Evolutionary conservation across 1,140 invertebrate species (phyloP).

Genomic region (Zaprionus lachaisei): DNA sequence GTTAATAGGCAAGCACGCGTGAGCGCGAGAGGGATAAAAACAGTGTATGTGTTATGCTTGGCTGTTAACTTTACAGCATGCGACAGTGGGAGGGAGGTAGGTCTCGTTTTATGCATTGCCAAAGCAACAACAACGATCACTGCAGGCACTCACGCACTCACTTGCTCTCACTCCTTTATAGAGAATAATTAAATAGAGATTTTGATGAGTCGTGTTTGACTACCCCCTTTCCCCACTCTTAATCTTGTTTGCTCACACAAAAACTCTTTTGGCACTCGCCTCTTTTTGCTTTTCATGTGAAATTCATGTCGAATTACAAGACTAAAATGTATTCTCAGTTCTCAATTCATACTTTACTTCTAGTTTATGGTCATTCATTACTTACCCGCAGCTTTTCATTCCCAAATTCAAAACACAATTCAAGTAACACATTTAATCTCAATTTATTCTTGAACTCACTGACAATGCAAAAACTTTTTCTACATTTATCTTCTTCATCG

Average conservation of each 20-base stretch:
- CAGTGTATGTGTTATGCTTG: neutral
- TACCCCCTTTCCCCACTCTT: neutral
- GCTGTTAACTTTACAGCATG: neutral
- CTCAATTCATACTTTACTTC: neutral
- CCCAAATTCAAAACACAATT: conserved; percentile 4
- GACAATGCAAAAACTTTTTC: conserved; percentile 61
- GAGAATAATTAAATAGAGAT: neutral
- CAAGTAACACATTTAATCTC: conserved; percentile 42
- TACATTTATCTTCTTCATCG: conserved; percentile 57
- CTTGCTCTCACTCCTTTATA: neutral
- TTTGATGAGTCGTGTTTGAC: neutral
- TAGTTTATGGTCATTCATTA: neutral
- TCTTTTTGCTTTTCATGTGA: neutral
- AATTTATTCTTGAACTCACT: conserved; percentile 54
- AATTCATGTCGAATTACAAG: neutral
- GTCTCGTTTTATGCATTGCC: neutral
- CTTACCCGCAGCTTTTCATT: neutral
- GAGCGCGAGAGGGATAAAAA: neutral
- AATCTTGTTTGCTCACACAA: neutral
- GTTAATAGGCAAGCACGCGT: neutral
- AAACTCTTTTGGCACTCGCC: too few relatives aligned
- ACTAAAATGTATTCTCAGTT: neutral
- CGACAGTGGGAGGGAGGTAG: neutral
- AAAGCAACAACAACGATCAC: neutral
- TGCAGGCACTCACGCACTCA: neutral